Evolutionary conservation across 1,140 invertebrate species (phyloP), one percentile per base, ranked within the genome.

Genomic region (Drosophila pallidifrons): DNA sequence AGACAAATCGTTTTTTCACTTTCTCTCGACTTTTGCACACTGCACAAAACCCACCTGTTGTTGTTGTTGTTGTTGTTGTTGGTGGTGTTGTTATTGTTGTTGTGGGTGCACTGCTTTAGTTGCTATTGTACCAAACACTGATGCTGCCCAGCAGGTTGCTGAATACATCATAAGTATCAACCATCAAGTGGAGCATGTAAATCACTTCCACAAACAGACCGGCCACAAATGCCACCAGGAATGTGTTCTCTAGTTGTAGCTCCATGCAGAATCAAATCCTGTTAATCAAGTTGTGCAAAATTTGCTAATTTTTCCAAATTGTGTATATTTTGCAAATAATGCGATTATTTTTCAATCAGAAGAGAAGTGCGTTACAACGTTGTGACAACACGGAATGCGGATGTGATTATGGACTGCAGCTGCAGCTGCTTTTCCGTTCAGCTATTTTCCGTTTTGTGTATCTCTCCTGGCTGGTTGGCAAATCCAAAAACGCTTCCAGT

Each of bases 31-130:
- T 52, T 43, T 45, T 20, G 7, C 13, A 7, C n/a, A 57, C 13
- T 73, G 47, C 46, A 41, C 52, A 16, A 49, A 64, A 77, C 82
- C 75, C 82, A 86, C 82, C 82, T 86, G 82, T 86, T 86, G 82
- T 86, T 87, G 52, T 79, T 76, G 72, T 41, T 70, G 47, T 25
- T 72, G 25, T 79, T 76, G 72, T 41, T 70, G 47, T 25, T 72
- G 25, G 8, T 58, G 61, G 13, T 7, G 25, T 45, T 13, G 1
- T 64, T 73, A 38, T 60, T 77, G 30, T 43, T 57, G 15, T 38
- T 63, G 5, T 54, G 10, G 10, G 30, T 51, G 25, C 4, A 59
- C 11, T 28, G 32, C 20, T 28, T 49, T 30, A 63, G 6, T 75
- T 58, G 66, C 4, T 45, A 25, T 30, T 11, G 3, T 58, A 10